A percentile compares a stretch with the other conserved stretches of the same genome.
Evolutionary conservation across 1,140 invertebrate genomes (phyloP).

Genomic region (Melipona quadrifasciata): DNA sequence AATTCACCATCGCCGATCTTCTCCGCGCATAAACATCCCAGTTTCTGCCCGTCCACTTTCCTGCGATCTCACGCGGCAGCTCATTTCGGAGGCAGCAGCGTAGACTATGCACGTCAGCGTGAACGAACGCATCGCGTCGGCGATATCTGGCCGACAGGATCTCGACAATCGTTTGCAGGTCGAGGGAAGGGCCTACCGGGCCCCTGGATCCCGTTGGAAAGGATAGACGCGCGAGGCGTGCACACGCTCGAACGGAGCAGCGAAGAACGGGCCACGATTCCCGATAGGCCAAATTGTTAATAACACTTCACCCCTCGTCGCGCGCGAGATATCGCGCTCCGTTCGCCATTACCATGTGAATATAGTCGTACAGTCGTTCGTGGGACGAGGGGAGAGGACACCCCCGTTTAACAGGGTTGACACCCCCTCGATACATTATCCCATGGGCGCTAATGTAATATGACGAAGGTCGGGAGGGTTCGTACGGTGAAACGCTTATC

Average conservation of each 20-base stretch:
- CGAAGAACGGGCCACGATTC: conserved; percentile 44
- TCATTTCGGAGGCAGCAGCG: background rate
- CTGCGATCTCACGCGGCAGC: background rate
- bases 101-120: background rate
- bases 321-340: conserved; percentile 73
- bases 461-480: conserved; percentile 69
- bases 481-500: conserved; percentile 71
- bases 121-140: conserved; percentile 4
- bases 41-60: background rate
- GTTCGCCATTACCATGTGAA: conserved; percentile 81
- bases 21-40: background rate
- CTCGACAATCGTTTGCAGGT: conserved; percentile 53
- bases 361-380: conserved; percentile 72
- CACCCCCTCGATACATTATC: conserved; percentile 75
- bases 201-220: background rate
- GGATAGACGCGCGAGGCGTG: background rate
- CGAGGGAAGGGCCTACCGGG: conserved; percentile 22
- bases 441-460: conserved; percentile 79
- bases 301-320: conserved; percentile 76
- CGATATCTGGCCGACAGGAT: conserved; percentile 27
- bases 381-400: conserved; percentile 22
- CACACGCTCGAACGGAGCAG: conserved; percentile 18
- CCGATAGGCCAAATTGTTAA: conserved; percentile 78
- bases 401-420: conserved; percentile 65
- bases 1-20: background rate